Evolutionary conservation across 2,797 vertebrate species (phyloP).

Genomic region (Clarias pachynema): DNA sequence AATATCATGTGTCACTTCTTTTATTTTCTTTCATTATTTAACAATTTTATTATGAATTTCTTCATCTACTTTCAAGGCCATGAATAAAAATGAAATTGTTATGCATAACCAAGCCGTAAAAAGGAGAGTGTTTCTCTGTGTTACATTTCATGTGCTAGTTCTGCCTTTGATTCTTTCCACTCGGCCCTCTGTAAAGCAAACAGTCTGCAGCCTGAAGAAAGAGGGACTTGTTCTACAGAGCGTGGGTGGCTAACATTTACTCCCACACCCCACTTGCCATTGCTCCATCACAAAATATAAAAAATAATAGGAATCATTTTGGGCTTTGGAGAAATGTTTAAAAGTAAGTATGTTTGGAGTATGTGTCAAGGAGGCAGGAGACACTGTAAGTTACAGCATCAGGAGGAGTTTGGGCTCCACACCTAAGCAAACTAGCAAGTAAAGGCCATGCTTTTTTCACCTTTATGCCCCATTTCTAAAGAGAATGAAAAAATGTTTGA

Average conservation of each 20-base stretch:
- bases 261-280: slow-evolving; percentile 34
- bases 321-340: slow-evolving; percentile 41
- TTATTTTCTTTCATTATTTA: not conserved
- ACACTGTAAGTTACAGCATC: slow-evolving; percentile 37
- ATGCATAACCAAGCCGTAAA: not conserved
- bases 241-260: slow-evolving; percentile 55
- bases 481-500: slow-evolving; percentile 36
- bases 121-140: slow-evolving; percentile 22
- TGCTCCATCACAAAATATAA: slow-evolving; percentile 48
- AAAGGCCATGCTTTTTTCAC: slow-evolving; percentile 49
- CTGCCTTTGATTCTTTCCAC: slow-evolving; percentile 44
- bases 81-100: slow-evolving; percentile 15
- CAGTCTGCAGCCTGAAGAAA: slow-evolving; percentile 55
- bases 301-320: slow-evolving; percentile 35
- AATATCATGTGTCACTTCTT: not conserved
- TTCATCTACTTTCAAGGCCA: not conserved
- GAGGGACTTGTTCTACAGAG: slow-evolving; percentile 53
- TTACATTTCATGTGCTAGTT: slow-evolving; percentile 32
- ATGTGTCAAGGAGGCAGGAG: slow-evolving; percentile 34
- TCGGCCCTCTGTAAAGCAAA: slow-evolving; percentile 46
- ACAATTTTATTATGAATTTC: not conserved
- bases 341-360: slow-evolving; percentile 20
- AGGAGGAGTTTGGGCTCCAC: slow-evolving; percentile 46
- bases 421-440: slow-evolving; percentile 46
- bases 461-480: slow-evolving; percentile 44